Conservation (phyloP, 2,888 invertebrate genomes). For the Petrolisthes manimaculis region DNA sequence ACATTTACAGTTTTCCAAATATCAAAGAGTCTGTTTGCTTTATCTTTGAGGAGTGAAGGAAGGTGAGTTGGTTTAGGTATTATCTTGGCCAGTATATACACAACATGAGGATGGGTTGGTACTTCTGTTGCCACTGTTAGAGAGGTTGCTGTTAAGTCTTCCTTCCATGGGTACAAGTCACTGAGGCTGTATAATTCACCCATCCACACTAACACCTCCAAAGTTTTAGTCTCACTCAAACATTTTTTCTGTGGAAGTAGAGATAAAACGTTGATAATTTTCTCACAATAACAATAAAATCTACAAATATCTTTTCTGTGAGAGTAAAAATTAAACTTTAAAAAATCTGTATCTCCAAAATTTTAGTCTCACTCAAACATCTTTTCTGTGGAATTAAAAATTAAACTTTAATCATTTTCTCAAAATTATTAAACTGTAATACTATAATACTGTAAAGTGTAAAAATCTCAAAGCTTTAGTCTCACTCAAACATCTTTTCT, state of each 20-base stretch:
- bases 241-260: no score
- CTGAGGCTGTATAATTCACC: constrained; percentile 21
- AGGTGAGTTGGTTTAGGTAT: constrained; percentile 20
- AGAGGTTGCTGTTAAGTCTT: constrained; percentile 23
- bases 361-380: background rate
- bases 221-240: background rate
- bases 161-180: constrained; percentile 26
- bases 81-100: constrained; percentile 25
- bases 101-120: constrained; percentile 5
- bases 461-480: no score
- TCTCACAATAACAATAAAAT: no score
- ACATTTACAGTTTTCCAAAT: constrained; percentile 36
- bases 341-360: no score
- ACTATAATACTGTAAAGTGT: no score
- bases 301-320: no score
- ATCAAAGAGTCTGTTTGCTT: constrained; percentile 40
- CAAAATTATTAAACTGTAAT: no score
- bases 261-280: no score
- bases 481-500: no score
- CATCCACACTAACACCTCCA: constrained; percentile 34
- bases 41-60: constrained; percentile 44
- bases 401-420: no score
- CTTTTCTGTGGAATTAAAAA: no score
- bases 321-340: no score
- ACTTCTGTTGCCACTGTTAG: constrained; percentile 34